phyloP scores from a whole-genome alignment of 2,888 invertebrate genomes.

The Epistrophe grossulariae region DNA sequence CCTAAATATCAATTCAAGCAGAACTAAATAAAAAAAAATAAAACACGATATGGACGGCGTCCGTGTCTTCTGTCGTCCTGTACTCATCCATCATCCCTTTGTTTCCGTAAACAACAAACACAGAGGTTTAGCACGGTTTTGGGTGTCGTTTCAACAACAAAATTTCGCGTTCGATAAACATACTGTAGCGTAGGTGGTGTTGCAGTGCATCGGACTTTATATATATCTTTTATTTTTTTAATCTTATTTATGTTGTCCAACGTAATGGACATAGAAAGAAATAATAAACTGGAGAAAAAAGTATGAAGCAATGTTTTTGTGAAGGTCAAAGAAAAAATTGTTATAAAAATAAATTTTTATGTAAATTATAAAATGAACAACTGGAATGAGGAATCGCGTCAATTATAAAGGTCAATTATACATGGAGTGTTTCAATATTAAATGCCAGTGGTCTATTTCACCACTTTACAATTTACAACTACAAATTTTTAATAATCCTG shows the following conservation, averaged over 20 bases:
- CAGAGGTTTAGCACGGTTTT: neutral
- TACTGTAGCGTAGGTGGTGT: slow-evolving; percentile 5
- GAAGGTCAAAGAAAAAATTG: too few species aligned
- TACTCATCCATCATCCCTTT: slow-evolving; percentile 25
- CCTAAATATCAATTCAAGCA: slow-evolving; percentile 58
- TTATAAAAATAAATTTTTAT: too few species aligned
- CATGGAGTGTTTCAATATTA: too few species aligned
- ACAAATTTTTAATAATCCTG: too few species aligned
- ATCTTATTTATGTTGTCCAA: neutral
- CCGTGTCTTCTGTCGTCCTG: slow-evolving; percentile 2
- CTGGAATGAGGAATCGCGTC: too few species aligned
- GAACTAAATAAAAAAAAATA: slow-evolving; percentile 25
- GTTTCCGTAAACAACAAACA: slow-evolving; percentile 62
- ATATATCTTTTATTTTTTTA: neutral
- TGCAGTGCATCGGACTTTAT: neutral
- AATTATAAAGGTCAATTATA: too few species aligned
- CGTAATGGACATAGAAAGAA: neutral
- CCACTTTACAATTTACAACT: too few species aligned
- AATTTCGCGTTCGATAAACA: neutral
- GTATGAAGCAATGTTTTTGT: too few species aligned
- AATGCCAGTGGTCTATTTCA: too few species aligned
- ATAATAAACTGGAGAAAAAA: neutral
- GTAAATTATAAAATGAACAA: too few species aligned
- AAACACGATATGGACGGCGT: neutral
- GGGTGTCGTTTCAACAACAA: slow-evolving; percentile 4